A percentile compares a stretch with the other conserved stretches of the same genome.
These are phyloP conservation scores for Rhagium mordax DNA, from an alignment of 2,888 invertebrate genomes.

Conservation along the genomic window DNA sequence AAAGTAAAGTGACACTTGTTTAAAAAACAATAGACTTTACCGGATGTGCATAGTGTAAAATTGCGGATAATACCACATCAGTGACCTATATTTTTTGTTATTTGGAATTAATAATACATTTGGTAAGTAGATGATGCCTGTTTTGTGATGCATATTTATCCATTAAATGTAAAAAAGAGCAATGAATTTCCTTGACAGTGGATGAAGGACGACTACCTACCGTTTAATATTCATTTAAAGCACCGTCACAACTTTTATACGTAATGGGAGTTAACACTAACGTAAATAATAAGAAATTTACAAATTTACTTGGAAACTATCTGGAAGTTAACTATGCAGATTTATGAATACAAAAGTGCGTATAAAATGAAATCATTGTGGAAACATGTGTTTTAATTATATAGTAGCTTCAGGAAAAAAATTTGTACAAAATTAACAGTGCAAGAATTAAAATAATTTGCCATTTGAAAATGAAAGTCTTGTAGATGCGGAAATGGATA, in stretches of 20 bases:
- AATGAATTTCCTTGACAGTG: slow-evolving; percentile 63
- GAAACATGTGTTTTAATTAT: too few species aligned
- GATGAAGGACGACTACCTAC: slow-evolving; percentile 58
- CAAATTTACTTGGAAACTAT: too few species aligned
- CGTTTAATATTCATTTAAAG: slow-evolving; percentile 38
- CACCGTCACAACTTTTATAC: not conserved
- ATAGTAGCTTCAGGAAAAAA: too few species aligned
- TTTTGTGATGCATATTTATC: slow-evolving; percentile 34
- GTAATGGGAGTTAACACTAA: not conserved
- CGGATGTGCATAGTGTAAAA: slow-evolving; percentile 62
- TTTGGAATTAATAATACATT: slow-evolving; percentile 50
- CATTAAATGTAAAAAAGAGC: slow-evolving; percentile 47
- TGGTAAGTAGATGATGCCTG: slow-evolving; percentile 51
- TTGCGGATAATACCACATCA: slow-evolving; percentile 63
- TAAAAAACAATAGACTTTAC: slow-evolving; percentile 57
- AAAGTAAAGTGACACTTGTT: slow-evolving; percentile 56
- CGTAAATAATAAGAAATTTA: too few species aligned
- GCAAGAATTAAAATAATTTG: too few species aligned
- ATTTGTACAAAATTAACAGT: too few species aligned
- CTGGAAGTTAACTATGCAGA: too few species aligned
- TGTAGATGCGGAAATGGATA: too few species aligned
- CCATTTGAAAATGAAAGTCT: too few species aligned
- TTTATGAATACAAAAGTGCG: too few species aligned
- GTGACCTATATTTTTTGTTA: slow-evolving; percentile 61
- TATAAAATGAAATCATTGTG: too few species aligned